Evolutionary conservation across 2,797 vertebrate species (phyloP).

Genomic region (Enteromius argenteus): DNA sequence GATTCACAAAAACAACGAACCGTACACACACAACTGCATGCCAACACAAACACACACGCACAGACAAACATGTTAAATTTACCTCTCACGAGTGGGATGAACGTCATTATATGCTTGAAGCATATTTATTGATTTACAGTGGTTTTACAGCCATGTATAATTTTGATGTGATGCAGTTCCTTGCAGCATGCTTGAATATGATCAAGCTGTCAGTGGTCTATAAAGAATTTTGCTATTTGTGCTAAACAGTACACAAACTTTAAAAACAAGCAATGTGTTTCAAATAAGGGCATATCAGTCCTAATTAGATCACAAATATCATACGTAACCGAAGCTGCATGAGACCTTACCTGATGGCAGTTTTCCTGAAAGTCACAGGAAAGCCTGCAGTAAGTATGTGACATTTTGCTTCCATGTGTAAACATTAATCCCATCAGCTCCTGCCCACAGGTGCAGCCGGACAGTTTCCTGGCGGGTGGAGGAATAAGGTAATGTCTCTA

Average conservation of each 20-base stretch:
- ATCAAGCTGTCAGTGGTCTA: conserved; percentile 10
- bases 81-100: conserved; percentile 39
- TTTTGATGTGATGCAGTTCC: conserved; percentile 3
- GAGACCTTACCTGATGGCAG: conserved; percentile 24
- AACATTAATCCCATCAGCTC: conserved; percentile 47
- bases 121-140: conserved; percentile 40
- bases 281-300: background rate
- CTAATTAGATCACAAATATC: conserved; percentile 2
- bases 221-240: conserved; percentile 20
- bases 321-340: conserved; percentile 20
- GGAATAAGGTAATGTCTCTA: conserved; percentile 49
- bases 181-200: conserved; percentile 11
- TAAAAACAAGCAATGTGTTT: conserved; percentile 10
- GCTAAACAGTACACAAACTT: conserved; percentile 14
- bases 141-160: conserved; percentile 23
- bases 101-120: conserved; percentile 35
- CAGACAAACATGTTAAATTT: conserved; percentile 24
- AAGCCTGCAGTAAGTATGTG: conserved; percentile 22
- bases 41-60: conserved; percentile 31
- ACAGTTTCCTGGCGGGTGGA: conserved; percentile 43
- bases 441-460: conserved; percentile 41
- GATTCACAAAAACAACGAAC: conserved; percentile 25
- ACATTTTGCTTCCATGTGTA: conserved; percentile 45
- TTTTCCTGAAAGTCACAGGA: background rate
- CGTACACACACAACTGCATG: background rate